Evolutionary conservation across 2,888 invertebrate genomes (phyloP), one percentile per base, ranked within the genome.

Genomic region (Pogonocherus hispidulus): DNA sequence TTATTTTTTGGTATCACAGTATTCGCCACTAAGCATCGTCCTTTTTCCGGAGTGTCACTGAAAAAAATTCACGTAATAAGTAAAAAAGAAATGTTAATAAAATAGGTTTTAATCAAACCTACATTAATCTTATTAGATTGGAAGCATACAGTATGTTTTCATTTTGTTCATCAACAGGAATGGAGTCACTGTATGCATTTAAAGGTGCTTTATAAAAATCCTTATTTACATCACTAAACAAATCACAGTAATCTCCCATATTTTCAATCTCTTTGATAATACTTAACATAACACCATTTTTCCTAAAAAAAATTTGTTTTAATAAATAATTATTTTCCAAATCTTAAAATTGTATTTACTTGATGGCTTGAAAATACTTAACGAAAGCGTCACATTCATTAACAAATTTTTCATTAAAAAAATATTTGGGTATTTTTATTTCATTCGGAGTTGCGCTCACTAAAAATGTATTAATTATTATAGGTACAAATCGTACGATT

Each of bases 21-120:
- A 2, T 60, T 69, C 1, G 77, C 73, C 46, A 72, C 23, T n/a
- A 76, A 57, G 18, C 72, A 67, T 19, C 70, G 67, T 5, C 77
- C 77, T 66, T 68, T 72, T 19, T 66, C 47, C 22, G 49, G 14
- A n/a, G 57, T 44, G 14, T 51, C 22, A 23, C 73, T 71, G 23
- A 11, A 44, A 52, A 47, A 32, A 32, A 57, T 18, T 18, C 4
- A 27, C 1, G 9, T 27, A 52, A 4, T 14, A 8, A 35, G 16
- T 35, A 32, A 35, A 60, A 18, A 55, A 22, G 37, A 16, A 60
- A 32, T 44, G 4, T 52, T 37, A 60, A 60, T 32, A 5, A 19
- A 41, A 44, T 19, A 54, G 11, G 49, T 54, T 46, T 0, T 35
- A 51, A 14, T 3, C 52, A 27, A 47, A 67, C 72, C 66, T 69